A percentile compares a stretch with the other conserved stretches of the same genome.
Evolutionary conservation across 2,888 invertebrate species (phyloP).

Genomic region (Aquatica leii): DNA sequence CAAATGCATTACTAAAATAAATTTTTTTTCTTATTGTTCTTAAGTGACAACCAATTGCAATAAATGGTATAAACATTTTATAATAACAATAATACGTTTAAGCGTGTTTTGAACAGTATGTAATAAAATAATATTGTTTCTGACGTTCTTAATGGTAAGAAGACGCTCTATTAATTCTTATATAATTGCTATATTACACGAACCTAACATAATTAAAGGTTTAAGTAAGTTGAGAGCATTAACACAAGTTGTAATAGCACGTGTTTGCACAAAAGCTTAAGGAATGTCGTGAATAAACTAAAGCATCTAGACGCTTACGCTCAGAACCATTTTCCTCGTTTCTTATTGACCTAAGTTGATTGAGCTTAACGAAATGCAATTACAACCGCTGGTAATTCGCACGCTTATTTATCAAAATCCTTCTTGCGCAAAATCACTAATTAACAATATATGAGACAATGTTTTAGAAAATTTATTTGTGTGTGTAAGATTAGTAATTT

Average conservation of each 20-base stretch:
- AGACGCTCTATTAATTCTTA: too few relatives aligned
- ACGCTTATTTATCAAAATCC: not conserved
- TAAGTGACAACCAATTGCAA: too few relatives aligned
- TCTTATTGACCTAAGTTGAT: constrained; percentile 7
- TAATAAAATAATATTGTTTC: too few relatives aligned
- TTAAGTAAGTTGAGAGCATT: constrained; percentile 10
- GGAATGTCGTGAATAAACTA: constrained; percentile 11
- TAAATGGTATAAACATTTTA: too few relatives aligned
- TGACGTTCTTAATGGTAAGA: too few relatives aligned
- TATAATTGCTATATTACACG: constrained; percentile 3
- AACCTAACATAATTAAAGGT: constrained; percentile 8
- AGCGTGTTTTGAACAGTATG: too few relatives aligned
- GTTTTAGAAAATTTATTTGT: too few relatives aligned
- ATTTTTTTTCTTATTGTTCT: too few relatives aligned
- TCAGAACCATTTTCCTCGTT: not conserved
- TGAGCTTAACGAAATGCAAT: constrained; percentile 13
- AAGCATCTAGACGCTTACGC: not conserved
- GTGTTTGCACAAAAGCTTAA: constrained; percentile 11
- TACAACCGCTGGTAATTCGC: constrained; percentile 4
- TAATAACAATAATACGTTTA: too few relatives aligned
- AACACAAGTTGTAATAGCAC: constrained; percentile 9
- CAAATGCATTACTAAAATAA: too few relatives aligned
- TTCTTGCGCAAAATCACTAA: not conserved
- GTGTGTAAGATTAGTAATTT: too few relatives aligned
- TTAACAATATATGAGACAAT: too few relatives aligned